phyloP scores from a whole-genome alignment of 1,140 invertebrate species.

The Schlechtendalia chinensis region DNA sequence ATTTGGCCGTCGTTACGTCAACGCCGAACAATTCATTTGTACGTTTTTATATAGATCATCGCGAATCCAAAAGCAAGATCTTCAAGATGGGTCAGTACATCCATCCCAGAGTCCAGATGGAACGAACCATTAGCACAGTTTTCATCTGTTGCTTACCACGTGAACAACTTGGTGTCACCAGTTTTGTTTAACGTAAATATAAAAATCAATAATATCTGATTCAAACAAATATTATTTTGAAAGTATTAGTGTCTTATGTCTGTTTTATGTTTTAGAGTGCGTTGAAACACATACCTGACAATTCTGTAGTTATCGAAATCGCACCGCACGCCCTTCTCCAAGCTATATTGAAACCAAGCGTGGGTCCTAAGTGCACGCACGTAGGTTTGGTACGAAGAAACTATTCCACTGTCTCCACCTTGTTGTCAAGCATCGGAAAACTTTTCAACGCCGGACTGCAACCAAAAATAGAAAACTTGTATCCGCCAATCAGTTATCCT shows the following conservation, averaged over 20 bases:
- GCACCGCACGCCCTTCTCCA: constrained; percentile 59
- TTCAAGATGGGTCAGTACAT: constrained; percentile 65
- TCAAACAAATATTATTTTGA: too few species aligned
- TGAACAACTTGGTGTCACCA: constrained; percentile 66
- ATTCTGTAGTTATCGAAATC: constrained; percentile 73
- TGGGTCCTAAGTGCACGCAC: constrained; percentile 37
- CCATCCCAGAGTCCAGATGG: constrained; percentile 60
- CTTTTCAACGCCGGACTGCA: constrained; percentile 68
- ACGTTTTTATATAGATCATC: constrained; percentile 57
- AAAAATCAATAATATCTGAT: not conserved
- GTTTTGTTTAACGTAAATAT: constrained; percentile 53
- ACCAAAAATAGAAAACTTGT: constrained; percentile 63
- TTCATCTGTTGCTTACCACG: constrained; percentile 67
- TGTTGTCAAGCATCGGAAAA: constrained; percentile 53
- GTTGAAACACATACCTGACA: constrained; percentile 69
- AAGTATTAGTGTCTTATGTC: not conserved
- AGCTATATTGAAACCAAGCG: constrained; percentile 55
- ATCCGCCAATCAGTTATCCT: constrained; percentile 66
- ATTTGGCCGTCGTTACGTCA: too few species aligned
- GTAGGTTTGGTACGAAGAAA: constrained; percentile 45
- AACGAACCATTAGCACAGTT: constrained; percentile 57
- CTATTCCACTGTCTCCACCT: constrained; percentile 4
- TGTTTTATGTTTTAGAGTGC: constrained; percentile 63
- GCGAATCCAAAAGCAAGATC: constrained; percentile 59
- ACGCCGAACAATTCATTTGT: too few species aligned